Percentiles rank a stretch among this genome's conserved stretches.
These are phyloP conservation scores for Xenopus tropicalis DNA, from an alignment of 2,113 vertebrate genomes.

Conservation along the genomic window UCB_Xtro_10.0 CM004449.2:78102001-78102500, in stretches of 20 bases:
- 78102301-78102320: not conserved
- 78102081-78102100: not conserved
- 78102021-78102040: too few relatives aligned
- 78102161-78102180: not conserved
- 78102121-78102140: not conserved
- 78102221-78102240: slow-evolving; percentile 28
- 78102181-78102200: not conserved
- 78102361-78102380: not conserved
- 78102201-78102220: not conserved
- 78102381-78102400: not conserved
- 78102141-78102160: not conserved
- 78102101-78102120: not conserved
- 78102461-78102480: too few relatives aligned
- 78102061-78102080: not conserved
- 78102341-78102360: not conserved
- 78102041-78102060: too few relatives aligned
- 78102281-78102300: slow-evolving; percentile 15
- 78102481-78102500: too few relatives aligned
- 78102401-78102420: not conserved
- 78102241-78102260: slow-evolving; percentile 15
- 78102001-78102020: too few relatives aligned
- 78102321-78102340: slow-evolving; percentile 1
- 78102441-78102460: too few relatives aligned
- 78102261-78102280: slow-evolving; percentile 1
- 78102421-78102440: too few relatives aligned